A percentile compares a stretch with the other conserved stretches of the same genome.
Evolutionary conservation across 2,113 vertebrate genomes (phyloP).

Genomic region (Rana temporaria): DNA sequence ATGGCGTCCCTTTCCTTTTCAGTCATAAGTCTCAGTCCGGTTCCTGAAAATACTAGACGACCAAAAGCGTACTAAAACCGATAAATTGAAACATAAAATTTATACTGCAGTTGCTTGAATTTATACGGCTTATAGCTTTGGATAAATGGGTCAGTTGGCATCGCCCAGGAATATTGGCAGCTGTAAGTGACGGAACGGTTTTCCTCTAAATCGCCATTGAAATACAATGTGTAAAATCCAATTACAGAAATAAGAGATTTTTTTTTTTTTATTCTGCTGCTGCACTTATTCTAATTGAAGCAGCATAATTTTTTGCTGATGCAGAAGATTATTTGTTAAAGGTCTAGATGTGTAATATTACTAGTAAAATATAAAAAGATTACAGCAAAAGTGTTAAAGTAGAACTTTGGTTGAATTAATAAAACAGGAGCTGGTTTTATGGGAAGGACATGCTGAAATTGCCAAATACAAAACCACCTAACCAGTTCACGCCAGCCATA

Average conservation of each 20-base stretch:
- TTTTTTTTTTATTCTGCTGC: not conserved
- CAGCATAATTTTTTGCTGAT: slow-evolving; percentile 31
- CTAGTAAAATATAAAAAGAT: not conserved
- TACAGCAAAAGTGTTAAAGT: not conserved
- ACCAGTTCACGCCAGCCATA: no score
- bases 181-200: not conserved
- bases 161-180: slow-evolving; percentile 12
- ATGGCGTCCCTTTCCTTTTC: no score
- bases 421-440: no score
- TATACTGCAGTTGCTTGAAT: not conserved
- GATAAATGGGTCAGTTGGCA: slow-evolving; percentile 25
- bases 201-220: not conserved
- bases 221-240: slow-evolving; percentile 26
- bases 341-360: slow-evolving; percentile 13
- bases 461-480: no score
- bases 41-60: no score
- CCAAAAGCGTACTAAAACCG: no score
- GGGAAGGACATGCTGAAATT: no score
- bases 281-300: slow-evolving; percentile 45
- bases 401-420: no score
- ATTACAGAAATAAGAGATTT: slow-evolving; percentile 36
- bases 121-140: not conserved
- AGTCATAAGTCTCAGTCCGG: no score
- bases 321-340: slow-evolving; percentile 10
- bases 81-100: no score